A percentile compares a stretch with the other conserved stretches of the same genome.
phyloP scores from a whole-genome alignment of 1,140 invertebrate species.

The Drosophila novamexicana region DNA sequence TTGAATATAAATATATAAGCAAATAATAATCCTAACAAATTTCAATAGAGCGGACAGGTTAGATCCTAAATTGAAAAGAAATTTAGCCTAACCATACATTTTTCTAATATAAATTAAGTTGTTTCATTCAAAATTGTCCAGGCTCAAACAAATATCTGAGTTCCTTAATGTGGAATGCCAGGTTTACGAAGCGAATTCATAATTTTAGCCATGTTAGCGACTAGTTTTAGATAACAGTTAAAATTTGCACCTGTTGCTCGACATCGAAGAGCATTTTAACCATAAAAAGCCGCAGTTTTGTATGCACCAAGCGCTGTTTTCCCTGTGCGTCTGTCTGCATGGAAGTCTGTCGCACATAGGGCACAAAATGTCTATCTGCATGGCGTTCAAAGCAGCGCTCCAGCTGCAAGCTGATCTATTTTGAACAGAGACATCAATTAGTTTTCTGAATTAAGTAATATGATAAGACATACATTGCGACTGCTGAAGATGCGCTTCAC shows the following conservation, averaged over 20 bases:
- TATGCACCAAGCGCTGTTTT: conserved; percentile 51
- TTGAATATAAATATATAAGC: too few relatives aligned
- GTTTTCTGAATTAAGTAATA: too few relatives aligned
- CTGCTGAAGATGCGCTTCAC: conserved; percentile 72
- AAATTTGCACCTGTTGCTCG: conserved; percentile 15
- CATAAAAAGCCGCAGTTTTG: conserved; percentile 54
- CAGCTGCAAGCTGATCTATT: conserved; percentile 57
- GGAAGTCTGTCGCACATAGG: conserved; percentile 48
- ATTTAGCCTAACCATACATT: too few relatives aligned
- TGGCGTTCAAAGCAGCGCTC: conserved; percentile 60
- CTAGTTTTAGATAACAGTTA: not conserved
- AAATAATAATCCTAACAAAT: too few relatives aligned
- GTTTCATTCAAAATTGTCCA: too few relatives aligned
- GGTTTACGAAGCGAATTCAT: not conserved
- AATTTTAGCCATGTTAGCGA: too few relatives aligned
- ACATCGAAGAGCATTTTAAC: conserved; percentile 50
- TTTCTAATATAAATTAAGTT: too few relatives aligned
- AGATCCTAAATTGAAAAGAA: too few relatives aligned
- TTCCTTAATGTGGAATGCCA: too few relatives aligned
- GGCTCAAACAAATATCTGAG: too few relatives aligned
- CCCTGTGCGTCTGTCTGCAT: not conserved
- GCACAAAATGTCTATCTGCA: conserved; percentile 48
- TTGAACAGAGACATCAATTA: not conserved
- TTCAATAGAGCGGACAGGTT: too few relatives aligned
- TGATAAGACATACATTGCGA: conserved; percentile 54